Percentiles rank a stretch among this genome's conserved stretches.
These are phyloP conservation scores for Philopedon plagiatum DNA, from an alignment of 2,888 invertebrate genomes.

Conservation along the genomic window DNA sequence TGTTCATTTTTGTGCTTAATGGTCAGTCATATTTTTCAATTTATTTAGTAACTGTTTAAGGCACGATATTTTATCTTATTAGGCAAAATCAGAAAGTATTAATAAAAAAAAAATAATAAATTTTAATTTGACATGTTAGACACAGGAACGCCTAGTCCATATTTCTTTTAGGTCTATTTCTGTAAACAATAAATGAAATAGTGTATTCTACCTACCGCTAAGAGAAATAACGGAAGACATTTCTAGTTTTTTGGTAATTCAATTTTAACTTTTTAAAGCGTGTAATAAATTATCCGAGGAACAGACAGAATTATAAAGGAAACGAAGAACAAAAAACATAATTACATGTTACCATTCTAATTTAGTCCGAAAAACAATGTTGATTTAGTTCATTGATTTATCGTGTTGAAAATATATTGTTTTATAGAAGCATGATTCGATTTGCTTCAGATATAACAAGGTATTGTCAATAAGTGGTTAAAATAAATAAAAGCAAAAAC, in stretches of 20 bases:
- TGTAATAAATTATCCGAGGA: slow-evolving; percentile 44
- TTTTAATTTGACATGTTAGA: neutral
- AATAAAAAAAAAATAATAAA: neutral
- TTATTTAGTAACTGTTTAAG: too few species aligned
- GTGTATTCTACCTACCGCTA: slow-evolving; percentile 35
- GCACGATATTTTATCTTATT: too few species aligned
- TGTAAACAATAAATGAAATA: neutral
- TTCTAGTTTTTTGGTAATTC: slow-evolving; percentile 44
- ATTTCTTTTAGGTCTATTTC: neutral
- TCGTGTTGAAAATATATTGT: slow-evolving; percentile 65
- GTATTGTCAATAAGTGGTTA: slow-evolving; percentile 63
- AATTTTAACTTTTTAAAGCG: slow-evolving; percentile 42
- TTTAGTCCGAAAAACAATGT: slow-evolving; percentile 53
- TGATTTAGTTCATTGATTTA: slow-evolving; percentile 66
- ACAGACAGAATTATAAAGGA: slow-evolving; percentile 42
- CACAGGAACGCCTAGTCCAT: neutral
- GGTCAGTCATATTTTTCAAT: too few species aligned
- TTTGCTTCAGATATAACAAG: slow-evolving; percentile 64
- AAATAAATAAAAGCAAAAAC: slow-evolving; percentile 60
- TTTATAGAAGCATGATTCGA: slow-evolving; percentile 64
- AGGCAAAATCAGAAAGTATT: too few species aligned
- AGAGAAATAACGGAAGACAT: slow-evolving; percentile 38
- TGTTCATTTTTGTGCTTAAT: too few species aligned
- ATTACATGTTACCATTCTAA: slow-evolving; percentile 47
- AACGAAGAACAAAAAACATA: slow-evolving; percentile 45